A percentile compares a stretch with the other conserved stretches of the same genome.
phyloP scores from a whole-genome alignment of 2,797 vertebrate genomes.

The Crenuchus spilurus region DNA sequence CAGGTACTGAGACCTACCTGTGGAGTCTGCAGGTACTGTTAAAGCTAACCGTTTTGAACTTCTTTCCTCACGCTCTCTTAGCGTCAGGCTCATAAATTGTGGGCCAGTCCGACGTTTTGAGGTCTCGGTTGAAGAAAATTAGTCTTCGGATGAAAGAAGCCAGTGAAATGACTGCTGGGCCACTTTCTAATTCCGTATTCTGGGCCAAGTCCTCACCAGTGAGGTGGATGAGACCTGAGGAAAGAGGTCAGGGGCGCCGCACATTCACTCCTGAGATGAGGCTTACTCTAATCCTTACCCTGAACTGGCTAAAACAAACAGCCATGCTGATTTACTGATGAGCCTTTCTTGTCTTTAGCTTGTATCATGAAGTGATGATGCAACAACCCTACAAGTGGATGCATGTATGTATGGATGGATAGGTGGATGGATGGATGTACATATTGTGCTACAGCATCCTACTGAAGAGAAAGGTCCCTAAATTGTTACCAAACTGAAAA shows the following conservation, averaged over 20 bases:
- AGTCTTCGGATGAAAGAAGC: slow-evolving; percentile 49
- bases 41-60: slow-evolving; percentile 32
- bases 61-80: slow-evolving; percentile 1
- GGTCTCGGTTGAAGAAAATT: slow-evolving; percentile 53
- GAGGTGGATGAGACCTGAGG: slow-evolving; percentile 43
- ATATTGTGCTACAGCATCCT: too few species aligned
- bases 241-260: slow-evolving; percentile 50
- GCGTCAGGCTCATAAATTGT: slow-evolving; percentile 48
- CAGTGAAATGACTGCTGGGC: slow-evolving; percentile 47
- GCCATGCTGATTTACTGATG: background rate
- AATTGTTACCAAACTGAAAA: too few species aligned
- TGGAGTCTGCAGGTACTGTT: background rate
- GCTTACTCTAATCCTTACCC: background rate
- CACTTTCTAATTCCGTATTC: slow-evolving; percentile 52
- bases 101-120: slow-evolving; percentile 52
- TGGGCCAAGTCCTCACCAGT: slow-evolving; percentile 50
- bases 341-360: too few species aligned
- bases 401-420: too few species aligned
- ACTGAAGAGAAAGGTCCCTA: too few species aligned
- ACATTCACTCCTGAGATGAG: slow-evolving; percentile 25
- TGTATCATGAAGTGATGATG: too few species aligned
- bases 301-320: slow-evolving; percentile 13
- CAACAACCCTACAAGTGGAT: too few species aligned
- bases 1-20: slow-evolving; percentile 18
- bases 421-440: too few species aligned